Evolutionary conservation across 2,113 vertebrate genomes (phyloP), one percentile per base, ranked within the genome.

Genomic region (Tyto alba): DNA sequence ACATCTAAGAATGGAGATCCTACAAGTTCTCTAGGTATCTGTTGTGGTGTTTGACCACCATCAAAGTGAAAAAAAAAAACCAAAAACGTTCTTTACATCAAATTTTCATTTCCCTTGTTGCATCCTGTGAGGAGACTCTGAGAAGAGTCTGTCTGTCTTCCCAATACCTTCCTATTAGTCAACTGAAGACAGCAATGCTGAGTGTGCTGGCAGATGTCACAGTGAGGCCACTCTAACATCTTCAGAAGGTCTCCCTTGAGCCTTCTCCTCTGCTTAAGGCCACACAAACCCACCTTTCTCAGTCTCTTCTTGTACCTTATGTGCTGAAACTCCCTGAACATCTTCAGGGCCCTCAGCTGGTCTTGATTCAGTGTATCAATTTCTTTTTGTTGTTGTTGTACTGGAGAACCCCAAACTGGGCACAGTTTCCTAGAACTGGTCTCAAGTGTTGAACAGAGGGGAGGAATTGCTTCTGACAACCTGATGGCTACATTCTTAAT

Each of bases 311-410:
- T n/a, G 25, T 40, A 47, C 21, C 25, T 52, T 45, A 47, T 12
- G 32, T 27, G 14, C 45, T 23, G 34, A 55, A 56, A 23, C 2
- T 11, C 6, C 10, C 22, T 30, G 19, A 43, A 43, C 9, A 79
- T 8, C 20, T 73, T 57, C 1, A 1, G 71, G n/a, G 38, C 17
- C 27, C 20, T 45, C 2, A 1, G 16, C 7, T 38, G 43, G 9
- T 45, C 45, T 71, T 52, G 27, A 45, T 82, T 64, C 34, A 48
- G 23, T 19, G 2, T 34, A 68, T 29, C 48, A 75, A 12, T 38
- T 7, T 12, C 45, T 66, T 48, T 16, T 52, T 76, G 8, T 27
- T 53, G 17, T 38, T 71, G 26, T 36, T 71, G 14, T 43, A 55
- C 26, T 19, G 8, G 12, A 55, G 40, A 86, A 53, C 9, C 45